Evolutionary conservation across 2,888 invertebrate species (phyloP), one percentile per base, ranked within the genome.

Genomic region (Lycocerus yunnanus): DNA sequence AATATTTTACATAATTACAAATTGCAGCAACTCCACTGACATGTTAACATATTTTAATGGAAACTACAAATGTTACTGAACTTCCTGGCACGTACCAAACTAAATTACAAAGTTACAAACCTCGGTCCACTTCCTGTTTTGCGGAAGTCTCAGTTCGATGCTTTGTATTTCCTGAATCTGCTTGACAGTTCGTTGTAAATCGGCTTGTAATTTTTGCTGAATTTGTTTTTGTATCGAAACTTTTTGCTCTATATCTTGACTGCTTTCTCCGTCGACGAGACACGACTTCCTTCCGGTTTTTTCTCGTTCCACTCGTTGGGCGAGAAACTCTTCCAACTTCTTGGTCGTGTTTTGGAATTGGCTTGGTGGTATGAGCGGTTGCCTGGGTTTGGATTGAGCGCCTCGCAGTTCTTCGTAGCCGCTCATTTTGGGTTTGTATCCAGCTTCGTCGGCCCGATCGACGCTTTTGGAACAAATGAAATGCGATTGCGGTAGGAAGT

Each of bases 101-200:
- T 43, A 43, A 43, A 43, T n/a, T 43, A 43, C 43, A 59, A 16
- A 16, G n/a, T 60, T 15, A 69, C 75, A 61, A 63, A 87, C 87
- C 86, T 87, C 85, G 73, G 78, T 84, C 87, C 87, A 87, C 76
- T 86, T 87, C 80, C 86, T 79, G 79, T 88, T 87, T 77, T 88
- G 88, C 18, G 88, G 88, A 77, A 86, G 79, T 75, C 87, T 80
- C 76, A 86, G 80, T 80, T 88, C 88, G 71, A 87, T 87, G 78
- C 87, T 86, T 81, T 88, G 88, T 71, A 87, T 87, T 78, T 88
- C 88, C 81, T 88, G 88, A 70, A 88, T 88, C 72, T 87, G 87
- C 78, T 88, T 88, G 15, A 88, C 88, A 11, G 88, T 88, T 78
- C 88, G 86, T 77, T 88, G 86, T 78, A 88, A 81, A 83, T 88